These are phyloP conservation scores for Oryzias javanicus DNA, from an alignment of 2,113 vertebrate species.

Conservation along the genomic window DNA sequence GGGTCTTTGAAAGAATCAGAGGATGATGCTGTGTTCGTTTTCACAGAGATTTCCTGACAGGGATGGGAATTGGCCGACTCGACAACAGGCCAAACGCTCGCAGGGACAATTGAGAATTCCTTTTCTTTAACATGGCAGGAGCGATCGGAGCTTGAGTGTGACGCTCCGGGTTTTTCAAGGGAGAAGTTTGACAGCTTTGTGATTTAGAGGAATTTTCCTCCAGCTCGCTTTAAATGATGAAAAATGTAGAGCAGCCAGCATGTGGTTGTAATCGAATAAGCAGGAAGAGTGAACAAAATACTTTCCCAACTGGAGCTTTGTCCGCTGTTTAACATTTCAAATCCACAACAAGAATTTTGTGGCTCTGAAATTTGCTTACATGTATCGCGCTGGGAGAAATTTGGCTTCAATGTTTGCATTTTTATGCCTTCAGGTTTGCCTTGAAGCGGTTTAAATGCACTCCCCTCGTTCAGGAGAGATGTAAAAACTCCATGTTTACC, in stretches of 20 bases:
- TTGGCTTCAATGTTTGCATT: conserved; percentile 16
- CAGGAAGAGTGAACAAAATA: conserved; percentile 51
- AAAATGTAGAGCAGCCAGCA: conserved; percentile 32
- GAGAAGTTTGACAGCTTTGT: conserved; percentile 28
- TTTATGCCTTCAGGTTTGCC: conserved; percentile 33
- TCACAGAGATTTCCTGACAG: conserved; percentile 10
- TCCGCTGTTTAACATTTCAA: conserved; percentile 47
- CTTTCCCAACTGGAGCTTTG: conserved; percentile 53
- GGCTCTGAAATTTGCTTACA: conserved; percentile 40
- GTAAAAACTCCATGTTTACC: conserved; percentile 11
- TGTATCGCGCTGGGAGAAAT: conserved; percentile 15
- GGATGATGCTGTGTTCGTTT: too few species aligned
- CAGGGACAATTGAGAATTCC: conserved; percentile 11
- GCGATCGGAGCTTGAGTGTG: conserved; percentile 6
- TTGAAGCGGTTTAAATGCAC: conserved; percentile 31
- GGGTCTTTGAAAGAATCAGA: too few species aligned
- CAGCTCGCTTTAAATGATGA: conserved; percentile 44
- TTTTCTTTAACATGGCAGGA: conserved; percentile 6
- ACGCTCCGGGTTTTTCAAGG: conserved; percentile 5
- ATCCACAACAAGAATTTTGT: conserved; percentile 40
- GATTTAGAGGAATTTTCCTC: conserved; percentile 53
- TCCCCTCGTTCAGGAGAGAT: background rate
- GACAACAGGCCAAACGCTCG: conserved; percentile 17
- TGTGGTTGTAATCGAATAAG: conserved; percentile 55
- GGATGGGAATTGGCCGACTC: conserved; percentile 21